These are phyloP conservation scores for Liopterus haemorrhoidalis DNA, from an alignment of 2,888 invertebrate species.

Conservation along the genomic window DNA sequence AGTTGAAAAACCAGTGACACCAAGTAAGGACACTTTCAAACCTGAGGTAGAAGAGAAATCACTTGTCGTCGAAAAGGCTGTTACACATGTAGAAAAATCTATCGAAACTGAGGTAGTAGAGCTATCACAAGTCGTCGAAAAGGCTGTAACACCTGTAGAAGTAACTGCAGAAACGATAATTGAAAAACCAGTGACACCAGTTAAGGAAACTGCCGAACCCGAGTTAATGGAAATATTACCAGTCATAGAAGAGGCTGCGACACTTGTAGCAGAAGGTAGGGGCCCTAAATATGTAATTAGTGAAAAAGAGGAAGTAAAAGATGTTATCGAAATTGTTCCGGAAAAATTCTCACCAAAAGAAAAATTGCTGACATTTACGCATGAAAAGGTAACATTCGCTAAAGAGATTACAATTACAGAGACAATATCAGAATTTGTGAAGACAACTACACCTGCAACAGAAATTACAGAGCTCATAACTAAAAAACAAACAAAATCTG, in stretches of 20 bases:
- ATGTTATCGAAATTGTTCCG: too few relatives aligned
- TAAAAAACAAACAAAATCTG: neutral
- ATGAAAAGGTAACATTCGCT: slow-evolving; percentile 30
- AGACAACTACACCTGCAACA: slow-evolving; percentile 28
- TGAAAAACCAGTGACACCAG: slow-evolving; percentile 33
- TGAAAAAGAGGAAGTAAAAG: too few relatives aligned
- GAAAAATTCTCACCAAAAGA: too few relatives aligned
- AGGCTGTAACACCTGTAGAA: neutral
- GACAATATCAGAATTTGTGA: slow-evolving; percentile 14
- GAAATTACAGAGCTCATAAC: slow-evolving; percentile 21
- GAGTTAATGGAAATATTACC: slow-evolving; percentile 4
- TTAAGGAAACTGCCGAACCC: slow-evolving; percentile 6
- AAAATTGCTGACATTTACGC: too few relatives aligned
- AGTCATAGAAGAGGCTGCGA: slow-evolving; percentile 2
- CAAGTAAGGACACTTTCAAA: neutral
- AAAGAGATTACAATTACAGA: slow-evolving; percentile 7
- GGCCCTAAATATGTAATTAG: slow-evolving; percentile 30
- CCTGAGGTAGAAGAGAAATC: too few relatives aligned
- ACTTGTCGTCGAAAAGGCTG: slow-evolving; percentile 25
- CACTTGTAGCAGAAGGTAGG: neutral
- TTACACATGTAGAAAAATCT: slow-evolving; percentile 29
- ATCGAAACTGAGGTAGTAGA: too few relatives aligned
- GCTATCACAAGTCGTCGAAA: too few relatives aligned
- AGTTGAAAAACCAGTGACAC: slow-evolving; percentile 6
- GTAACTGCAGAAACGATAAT: slow-evolving; percentile 18